Percentiles rank a stretch among this genome's conserved stretches.
Conservation (phyloP, 2,113 vertebrate species). For the Delphinapterus leucas region DNA sequence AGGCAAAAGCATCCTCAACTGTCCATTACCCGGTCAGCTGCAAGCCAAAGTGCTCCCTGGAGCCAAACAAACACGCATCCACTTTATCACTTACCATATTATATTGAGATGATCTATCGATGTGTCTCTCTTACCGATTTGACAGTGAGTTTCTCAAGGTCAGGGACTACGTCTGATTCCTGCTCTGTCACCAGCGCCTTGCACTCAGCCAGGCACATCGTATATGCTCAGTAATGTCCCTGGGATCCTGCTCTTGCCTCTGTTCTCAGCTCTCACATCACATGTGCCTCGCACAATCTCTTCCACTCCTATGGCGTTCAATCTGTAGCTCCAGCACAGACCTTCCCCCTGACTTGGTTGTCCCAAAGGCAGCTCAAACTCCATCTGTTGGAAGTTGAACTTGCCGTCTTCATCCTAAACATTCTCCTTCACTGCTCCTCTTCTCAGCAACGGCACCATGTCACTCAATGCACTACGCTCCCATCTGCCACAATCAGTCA, state of each 20-base stretch:
- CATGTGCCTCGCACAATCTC: no score
- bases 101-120: background rate
- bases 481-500: background rate
- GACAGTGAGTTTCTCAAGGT: background rate
- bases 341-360: background rate
- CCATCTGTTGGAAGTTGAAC: background rate
- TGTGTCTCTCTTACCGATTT: background rate
- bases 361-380: background rate
- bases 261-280: background rate
- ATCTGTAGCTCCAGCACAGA: fast-evolving
- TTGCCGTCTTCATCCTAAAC: background rate
- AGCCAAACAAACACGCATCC: constrained; percentile 47
- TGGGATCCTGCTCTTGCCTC: background rate
- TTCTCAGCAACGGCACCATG: background rate
- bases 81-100: constrained; percentile 42
- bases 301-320: background rate
- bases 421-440: background rate
- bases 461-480: fast-evolving
- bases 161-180: background rate
- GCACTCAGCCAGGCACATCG: fast-evolving
- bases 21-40: background rate
- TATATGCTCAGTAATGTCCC: background rate
- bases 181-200: background rate
- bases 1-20: background rate
- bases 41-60: constrained; percentile 64